Percentiles rank a stretch among this genome's conserved stretches.
These are phyloP conservation scores for Marmota flaviventris DNA, from an alignment of 2,113 vertebrate species.

Conservation along the genomic window DNA sequence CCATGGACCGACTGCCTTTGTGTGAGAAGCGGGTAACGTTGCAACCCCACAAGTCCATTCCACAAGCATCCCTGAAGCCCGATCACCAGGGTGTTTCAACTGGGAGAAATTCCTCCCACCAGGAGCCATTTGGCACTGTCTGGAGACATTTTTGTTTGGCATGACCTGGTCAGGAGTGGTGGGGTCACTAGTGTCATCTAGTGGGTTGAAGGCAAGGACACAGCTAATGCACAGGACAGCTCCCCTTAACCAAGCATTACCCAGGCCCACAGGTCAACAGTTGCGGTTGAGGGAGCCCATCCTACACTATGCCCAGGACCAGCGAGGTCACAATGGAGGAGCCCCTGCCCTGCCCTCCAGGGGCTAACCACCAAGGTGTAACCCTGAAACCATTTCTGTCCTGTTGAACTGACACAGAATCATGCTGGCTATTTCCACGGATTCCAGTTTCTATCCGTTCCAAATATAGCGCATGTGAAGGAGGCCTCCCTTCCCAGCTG, in stretches of 20 bases:
- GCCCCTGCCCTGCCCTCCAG: background rate
- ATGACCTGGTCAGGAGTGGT: rapidly evolving
- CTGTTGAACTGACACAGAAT: background rate
- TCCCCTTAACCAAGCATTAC: background rate
- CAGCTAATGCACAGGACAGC: no score
- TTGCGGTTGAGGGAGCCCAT: background rate
- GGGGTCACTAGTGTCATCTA: background rate
- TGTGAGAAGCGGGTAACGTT: background rate
- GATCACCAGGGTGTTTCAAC: background rate
- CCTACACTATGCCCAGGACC: background rate
- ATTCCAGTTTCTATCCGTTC: constrained; percentile 57
- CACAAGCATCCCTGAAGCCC: background rate
- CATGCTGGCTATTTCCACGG: constrained; percentile 22
- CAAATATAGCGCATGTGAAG: constrained; percentile 59
- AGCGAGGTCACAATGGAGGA: background rate
- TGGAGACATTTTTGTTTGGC: background rate
- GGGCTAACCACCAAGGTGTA: background rate
- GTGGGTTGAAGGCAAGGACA: background rate
- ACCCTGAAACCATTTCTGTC: background rate
- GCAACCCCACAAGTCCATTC: background rate
- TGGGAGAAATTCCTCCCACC: background rate
- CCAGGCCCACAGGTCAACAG: background rate
- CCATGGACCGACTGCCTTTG: background rate
- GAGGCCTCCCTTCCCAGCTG: constrained; percentile 67
- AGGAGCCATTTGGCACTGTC: background rate